Percentiles rank a stretch among this genome's conserved stretches.
phyloP scores from a whole-genome alignment of 1,140 invertebrate genomes.

The Caenorhabditis briggsae region DNA sequence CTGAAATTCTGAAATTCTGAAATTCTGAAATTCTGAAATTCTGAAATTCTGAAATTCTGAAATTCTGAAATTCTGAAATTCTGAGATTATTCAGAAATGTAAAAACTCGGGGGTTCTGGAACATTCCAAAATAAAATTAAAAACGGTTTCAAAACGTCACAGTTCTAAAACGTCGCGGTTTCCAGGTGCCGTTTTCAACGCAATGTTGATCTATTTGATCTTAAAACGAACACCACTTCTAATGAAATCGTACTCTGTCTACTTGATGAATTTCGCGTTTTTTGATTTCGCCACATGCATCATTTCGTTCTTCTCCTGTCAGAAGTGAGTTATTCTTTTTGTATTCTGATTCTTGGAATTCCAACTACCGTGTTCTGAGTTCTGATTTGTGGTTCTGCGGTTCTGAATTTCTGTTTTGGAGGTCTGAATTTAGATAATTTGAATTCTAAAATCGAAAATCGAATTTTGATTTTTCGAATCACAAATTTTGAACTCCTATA shows the following conservation, averaged over 20 bases:
- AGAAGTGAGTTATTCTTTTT: slow-evolving; percentile 3
- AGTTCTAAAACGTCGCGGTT: not conserved
- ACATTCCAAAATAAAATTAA: too few species aligned
- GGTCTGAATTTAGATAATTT: too few species aligned
- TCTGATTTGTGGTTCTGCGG: too few species aligned
- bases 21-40: not conserved
- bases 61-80: not conserved
- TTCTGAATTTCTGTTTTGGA: too few species aligned
- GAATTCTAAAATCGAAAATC: too few species aligned
- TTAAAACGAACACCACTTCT: slow-evolving; percentile 2
- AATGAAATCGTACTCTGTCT: slow-evolving; percentile 29
- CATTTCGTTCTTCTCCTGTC: slow-evolving; percentile 29
- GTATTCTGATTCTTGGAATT: not conserved
- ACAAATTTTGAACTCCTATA: too few species aligned
- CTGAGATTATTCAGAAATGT: too few species aligned
- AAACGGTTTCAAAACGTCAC: too few species aligned
- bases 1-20: not conserved
- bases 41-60: not conserved
- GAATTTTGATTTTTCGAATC: too few species aligned
- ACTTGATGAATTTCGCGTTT: slow-evolving; percentile 39
- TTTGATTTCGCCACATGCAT: slow-evolving; percentile 34
- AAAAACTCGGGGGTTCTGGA: too few species aligned
- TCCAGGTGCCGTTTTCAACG: slow-evolving; percentile 9
- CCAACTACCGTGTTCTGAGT: too few species aligned
- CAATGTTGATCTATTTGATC: not conserved